phyloP scores from a whole-genome alignment of 2,888 invertebrate species.

The Yponomeuta sedellus region DNA sequence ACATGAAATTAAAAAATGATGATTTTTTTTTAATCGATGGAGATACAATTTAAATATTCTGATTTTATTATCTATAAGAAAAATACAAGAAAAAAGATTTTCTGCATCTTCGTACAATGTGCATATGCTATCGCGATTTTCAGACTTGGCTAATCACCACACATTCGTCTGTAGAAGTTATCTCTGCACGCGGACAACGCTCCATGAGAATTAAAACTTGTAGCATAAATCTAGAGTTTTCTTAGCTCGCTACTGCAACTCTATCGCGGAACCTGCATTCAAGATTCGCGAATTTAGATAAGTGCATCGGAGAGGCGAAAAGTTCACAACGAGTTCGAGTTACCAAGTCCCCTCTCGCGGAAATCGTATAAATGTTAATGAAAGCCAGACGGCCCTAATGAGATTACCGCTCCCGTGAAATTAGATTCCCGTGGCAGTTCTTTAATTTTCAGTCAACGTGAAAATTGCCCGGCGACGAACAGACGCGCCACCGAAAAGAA shows the following conservation, averaged over 20 bases:
- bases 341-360: constrained; percentile 51
- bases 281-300: constrained; percentile 56
- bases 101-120: no score
- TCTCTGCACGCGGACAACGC: neutral
- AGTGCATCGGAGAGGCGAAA: constrained; percentile 32
- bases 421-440: constrained; percentile 68
- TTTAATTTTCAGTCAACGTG: constrained; percentile 68
- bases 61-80: no score
- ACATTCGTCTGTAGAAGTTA: neutral
- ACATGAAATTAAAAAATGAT: no score
- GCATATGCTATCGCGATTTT: no score
- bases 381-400: constrained; percentile 69
- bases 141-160: no score
- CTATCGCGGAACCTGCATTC: constrained; percentile 54
- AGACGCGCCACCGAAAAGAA: constrained; percentile 9
- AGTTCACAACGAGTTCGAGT: constrained; percentile 33
- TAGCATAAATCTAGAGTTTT: constrained; percentile 51
- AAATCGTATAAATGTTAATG: constrained; percentile 73
- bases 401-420: constrained; percentile 70
- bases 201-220: constrained; percentile 31
- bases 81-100: no score
- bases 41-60: no score
- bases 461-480: constrained; percentile 56
- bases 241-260: constrained; percentile 39
- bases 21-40: no score